Evolutionary conservation across 2,888 invertebrate genomes (phyloP).

Genomic region (Entomobrya multifasciata): DNA sequence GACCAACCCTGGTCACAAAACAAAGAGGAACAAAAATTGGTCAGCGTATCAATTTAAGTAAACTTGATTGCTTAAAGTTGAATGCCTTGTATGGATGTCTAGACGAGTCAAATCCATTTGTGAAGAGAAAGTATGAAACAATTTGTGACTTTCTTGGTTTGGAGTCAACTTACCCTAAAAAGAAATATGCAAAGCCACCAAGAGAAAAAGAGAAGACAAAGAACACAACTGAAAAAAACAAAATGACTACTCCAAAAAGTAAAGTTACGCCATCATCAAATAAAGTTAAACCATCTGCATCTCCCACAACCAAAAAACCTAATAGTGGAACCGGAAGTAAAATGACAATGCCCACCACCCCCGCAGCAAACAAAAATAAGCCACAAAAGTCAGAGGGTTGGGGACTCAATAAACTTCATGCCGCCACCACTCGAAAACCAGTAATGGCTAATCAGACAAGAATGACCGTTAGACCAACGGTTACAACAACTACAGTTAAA

Average conservation of each 20-base stretch:
- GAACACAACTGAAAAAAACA: conserved; percentile 19
- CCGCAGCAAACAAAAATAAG: background rate
- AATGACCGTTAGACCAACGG: background rate
- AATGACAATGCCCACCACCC: background rate
- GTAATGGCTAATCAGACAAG: background rate
- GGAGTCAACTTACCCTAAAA: conserved; percentile 70
- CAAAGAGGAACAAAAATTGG: conserved; percentile 83
- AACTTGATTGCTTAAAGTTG: conserved; percentile 86
- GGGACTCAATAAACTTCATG: conserved; percentile 23
- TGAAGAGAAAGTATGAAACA: conserved; percentile 83
- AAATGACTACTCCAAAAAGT: background rate
- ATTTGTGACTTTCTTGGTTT: conserved; percentile 84
- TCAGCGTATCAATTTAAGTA: conserved; percentile 85
- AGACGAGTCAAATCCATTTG: conserved; percentile 81
- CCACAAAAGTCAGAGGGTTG: background rate
- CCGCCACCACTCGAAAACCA: background rate
- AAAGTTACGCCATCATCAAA: background rate
- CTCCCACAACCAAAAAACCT: background rate
- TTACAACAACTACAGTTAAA: background rate
- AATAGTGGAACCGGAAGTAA: background rate
- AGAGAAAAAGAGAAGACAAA: conserved; percentile 39
- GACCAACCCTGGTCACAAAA: conserved; percentile 85
- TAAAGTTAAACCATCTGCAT: background rate
- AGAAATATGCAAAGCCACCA: too few species aligned
- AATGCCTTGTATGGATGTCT: conserved; percentile 86